phyloP scores from a whole-genome alignment of 2,797 vertebrate species.

The Eptatretus atami region DNA sequence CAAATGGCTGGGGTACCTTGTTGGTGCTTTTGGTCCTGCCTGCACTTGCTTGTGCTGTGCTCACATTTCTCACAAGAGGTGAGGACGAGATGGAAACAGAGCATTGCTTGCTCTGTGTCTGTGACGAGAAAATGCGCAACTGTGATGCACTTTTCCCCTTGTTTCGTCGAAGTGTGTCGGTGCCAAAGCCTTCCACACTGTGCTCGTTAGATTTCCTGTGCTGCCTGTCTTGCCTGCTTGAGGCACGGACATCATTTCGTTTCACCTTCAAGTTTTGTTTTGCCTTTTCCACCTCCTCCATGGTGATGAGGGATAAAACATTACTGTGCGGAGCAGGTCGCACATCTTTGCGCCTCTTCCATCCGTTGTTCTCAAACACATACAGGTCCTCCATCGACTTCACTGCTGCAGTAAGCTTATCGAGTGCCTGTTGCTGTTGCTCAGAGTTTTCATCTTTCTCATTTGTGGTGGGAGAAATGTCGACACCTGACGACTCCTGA shows the following conservation, averaged over 20 bases:
- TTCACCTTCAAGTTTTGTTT: too few relatives aligned
- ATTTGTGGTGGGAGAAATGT: constrained; percentile 7
- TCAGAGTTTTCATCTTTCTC: constrained; percentile 21
- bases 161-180: too few relatives aligned
- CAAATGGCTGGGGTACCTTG: neutral
- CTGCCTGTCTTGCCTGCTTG: too few relatives aligned
- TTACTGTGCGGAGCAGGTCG: constrained; percentile 41
- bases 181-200: too few relatives aligned
- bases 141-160: too few relatives aligned
- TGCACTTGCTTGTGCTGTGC: constrained; percentile 9
- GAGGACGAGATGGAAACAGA: too few relatives aligned
- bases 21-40: constrained; percentile 7
- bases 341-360: constrained; percentile 64
- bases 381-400: constrained; percentile 89
- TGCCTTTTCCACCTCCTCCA: constrained; percentile 15
- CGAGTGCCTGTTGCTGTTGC: constrained; percentile 29
- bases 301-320: constrained; percentile 40
- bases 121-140: too few relatives aligned
- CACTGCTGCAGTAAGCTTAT: constrained; percentile 71
- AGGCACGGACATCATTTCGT: too few relatives aligned
- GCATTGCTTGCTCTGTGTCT: too few relatives aligned
- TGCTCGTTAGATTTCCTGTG: too few relatives aligned
- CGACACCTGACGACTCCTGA: neutral
- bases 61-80: too few relatives aligned
- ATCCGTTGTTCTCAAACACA: constrained; percentile 51